Percentiles rank a stretch among this genome's conserved stretches.
Conservation (phyloP, 53 echinoderm and acorn worm species). For the Paelopatides confundens region DNA sequence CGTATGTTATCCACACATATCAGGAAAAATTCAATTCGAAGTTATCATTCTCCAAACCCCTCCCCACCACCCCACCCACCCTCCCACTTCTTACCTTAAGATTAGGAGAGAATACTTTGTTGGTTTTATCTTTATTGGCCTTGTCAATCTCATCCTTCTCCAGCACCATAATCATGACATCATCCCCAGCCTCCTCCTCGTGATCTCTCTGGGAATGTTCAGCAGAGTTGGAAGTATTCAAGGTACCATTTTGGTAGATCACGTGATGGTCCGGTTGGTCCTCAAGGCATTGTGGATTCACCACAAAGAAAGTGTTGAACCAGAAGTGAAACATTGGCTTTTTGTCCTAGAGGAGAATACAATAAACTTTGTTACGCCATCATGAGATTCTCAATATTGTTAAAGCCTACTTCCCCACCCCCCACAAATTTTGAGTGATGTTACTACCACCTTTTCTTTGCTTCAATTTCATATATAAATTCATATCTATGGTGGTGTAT, state of each 20-base stretch:
- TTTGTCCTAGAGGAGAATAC: slow-evolving; percentile 41
- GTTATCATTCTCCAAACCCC: too few species aligned
- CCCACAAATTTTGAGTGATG: too few species aligned
- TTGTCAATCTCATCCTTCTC: slow-evolving; percentile 94
- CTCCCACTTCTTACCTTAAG: slow-evolving; percentile 72
- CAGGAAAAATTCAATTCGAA: too few species aligned
- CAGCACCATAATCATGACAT: slow-evolving; percentile 56
- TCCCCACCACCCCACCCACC: too few species aligned
- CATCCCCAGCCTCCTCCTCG: slow-evolving; percentile 49
- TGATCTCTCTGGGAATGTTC: slow-evolving; percentile 45
- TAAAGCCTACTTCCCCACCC: too few species aligned
- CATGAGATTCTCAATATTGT: too few species aligned
- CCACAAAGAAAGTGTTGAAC: slow-evolving; percentile 98
- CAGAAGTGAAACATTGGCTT: slow-evolving; percentile 94
- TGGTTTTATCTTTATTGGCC: slow-evolving; percentile 98
- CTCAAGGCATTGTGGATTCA: slow-evolving; percentile 69
- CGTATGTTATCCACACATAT: too few species aligned
- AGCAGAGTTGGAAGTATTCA: slow-evolving; percentile 17
- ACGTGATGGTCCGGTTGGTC: slow-evolving; percentile 38
- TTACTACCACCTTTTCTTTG: too few species aligned
- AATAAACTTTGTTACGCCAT: neutral
- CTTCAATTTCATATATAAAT: too few species aligned
- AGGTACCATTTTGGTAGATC: slow-evolving; percentile 40
- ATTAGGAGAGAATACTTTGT: slow-evolving; percentile 97
- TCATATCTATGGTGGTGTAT: too few species aligned